These are phyloP conservation scores for Poecile atricapillus DNA, from an alignment of 2,113 vertebrate genomes.

Conservation along the genomic window DNA sequence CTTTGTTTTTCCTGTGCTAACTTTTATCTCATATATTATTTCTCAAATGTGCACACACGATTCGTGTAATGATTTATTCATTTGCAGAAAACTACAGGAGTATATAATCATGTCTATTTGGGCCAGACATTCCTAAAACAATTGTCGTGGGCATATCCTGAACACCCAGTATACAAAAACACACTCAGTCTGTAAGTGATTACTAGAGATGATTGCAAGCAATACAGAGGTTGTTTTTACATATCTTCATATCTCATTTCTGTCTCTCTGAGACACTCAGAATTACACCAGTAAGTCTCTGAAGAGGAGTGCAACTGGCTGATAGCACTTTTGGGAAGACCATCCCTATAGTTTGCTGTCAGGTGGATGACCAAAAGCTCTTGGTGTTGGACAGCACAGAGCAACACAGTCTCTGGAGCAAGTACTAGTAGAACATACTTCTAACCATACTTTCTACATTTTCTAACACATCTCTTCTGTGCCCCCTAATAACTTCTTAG, in stretches of 20 bases:
- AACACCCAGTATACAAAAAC: background rate
- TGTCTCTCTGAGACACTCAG: background rate
- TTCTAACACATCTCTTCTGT: background rate
- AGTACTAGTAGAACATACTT: background rate
- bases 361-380: background rate
- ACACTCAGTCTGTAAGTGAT: slow-evolving; percentile 14
- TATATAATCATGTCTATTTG: background rate
- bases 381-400: background rate
- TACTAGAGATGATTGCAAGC: background rate
- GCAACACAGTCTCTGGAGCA: background rate
- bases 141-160: background rate
- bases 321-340: background rate
- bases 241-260: background rate
- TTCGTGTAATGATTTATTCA: background rate
- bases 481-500: background rate
- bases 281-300: background rate
- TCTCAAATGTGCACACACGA: background rate
- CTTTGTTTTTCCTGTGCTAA: background rate
- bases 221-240: background rate
- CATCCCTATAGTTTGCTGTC: background rate
- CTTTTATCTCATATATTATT: background rate
- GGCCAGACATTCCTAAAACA: slow-evolving; percentile 14
- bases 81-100: background rate
- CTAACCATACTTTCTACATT: background rate
- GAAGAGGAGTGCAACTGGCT: background rate